phyloP scores from a whole-genome alignment of 2,113 vertebrate genomes.

The Ariopsis seemanni region DNA sequence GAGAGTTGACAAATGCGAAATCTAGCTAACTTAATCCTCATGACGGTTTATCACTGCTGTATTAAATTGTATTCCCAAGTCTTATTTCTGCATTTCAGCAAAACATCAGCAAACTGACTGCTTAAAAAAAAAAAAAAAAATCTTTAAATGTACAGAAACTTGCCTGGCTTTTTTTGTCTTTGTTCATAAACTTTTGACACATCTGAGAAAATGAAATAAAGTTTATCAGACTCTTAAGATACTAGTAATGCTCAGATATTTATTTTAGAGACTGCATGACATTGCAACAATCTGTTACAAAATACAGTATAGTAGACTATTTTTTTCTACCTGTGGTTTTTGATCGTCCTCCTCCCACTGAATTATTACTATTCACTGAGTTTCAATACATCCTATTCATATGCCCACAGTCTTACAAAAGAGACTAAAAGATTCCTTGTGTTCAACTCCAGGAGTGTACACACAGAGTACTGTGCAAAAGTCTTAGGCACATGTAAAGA shows the following conservation, averaged over 20 bases:
- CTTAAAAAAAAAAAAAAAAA: neutral
- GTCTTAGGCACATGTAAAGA: too few relatives aligned
- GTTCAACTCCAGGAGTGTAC: neutral
- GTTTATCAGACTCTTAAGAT: neutral
- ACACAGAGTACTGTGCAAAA: too few relatives aligned
- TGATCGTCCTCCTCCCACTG: neutral
- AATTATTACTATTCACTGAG: neutral
- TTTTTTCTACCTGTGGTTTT: neutral
- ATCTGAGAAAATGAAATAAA: neutral
- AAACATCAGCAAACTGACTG: neutral
- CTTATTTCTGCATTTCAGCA: neutral
- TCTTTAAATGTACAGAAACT: neutral
- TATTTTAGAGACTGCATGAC: neutral
- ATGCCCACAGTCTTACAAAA: neutral
- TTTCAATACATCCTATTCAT: neutral
- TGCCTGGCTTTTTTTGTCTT: neutral
- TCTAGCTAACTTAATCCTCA: neutral
- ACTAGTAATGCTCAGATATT: neutral
- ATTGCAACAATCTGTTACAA: neutral
- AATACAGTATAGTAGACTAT: neutral
- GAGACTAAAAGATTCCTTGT: neutral
- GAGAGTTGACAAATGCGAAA: too few relatives aligned
- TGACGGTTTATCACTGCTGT: neutral
- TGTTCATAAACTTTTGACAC: neutral
- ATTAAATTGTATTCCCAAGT: neutral